These are phyloP conservation scores for Epiblema foenella DNA, from an alignment of 2,888 invertebrate species.

Conservation along the genomic window DNA sequence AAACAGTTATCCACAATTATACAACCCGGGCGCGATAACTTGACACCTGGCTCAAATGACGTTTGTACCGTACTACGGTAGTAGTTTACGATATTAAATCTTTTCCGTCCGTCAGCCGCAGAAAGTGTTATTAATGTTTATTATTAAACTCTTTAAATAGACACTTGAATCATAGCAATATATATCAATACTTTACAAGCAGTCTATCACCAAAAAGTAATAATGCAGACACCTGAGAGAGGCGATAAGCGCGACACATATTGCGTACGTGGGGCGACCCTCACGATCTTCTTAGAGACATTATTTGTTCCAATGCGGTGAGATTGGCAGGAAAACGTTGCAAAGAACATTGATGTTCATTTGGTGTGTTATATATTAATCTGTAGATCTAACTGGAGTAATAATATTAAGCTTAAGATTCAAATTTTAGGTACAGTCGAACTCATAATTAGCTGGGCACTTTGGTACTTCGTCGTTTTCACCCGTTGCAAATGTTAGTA, in stretches of 20 bases:
- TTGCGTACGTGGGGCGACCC: slow-evolving; percentile 35
- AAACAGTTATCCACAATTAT: too few species aligned
- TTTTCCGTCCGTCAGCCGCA: background rate
- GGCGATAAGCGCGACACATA: slow-evolving; percentile 37
- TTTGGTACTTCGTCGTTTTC: too few species aligned
- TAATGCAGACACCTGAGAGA: slow-evolving; percentile 23
- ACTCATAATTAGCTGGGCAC: too few species aligned
- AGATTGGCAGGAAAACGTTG: slow-evolving; percentile 27
- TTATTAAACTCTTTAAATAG: background rate
- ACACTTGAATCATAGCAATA: background rate
- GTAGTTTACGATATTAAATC: background rate
- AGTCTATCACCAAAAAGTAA: slow-evolving; percentile 23
- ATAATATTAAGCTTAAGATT: background rate
- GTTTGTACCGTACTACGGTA: too few species aligned
- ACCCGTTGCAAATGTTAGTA: too few species aligned
- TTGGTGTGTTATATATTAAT: slow-evolving; percentile 5
- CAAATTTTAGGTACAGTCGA: too few species aligned
- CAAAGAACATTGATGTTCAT: slow-evolving; percentile 15
- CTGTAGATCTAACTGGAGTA: slow-evolving; percentile 1
- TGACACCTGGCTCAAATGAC: too few species aligned
- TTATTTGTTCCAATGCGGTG: slow-evolving; percentile 27
- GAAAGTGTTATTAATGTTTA: background rate
- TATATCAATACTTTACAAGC: slow-evolving; percentile 7
- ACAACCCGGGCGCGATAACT: too few species aligned
- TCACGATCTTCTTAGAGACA: slow-evolving; percentile 23